Percentiles rank a stretch among this genome's conserved stretches.
Conservation (phyloP, 1,140 invertebrate species). For the Pomacea maculata region DNA sequence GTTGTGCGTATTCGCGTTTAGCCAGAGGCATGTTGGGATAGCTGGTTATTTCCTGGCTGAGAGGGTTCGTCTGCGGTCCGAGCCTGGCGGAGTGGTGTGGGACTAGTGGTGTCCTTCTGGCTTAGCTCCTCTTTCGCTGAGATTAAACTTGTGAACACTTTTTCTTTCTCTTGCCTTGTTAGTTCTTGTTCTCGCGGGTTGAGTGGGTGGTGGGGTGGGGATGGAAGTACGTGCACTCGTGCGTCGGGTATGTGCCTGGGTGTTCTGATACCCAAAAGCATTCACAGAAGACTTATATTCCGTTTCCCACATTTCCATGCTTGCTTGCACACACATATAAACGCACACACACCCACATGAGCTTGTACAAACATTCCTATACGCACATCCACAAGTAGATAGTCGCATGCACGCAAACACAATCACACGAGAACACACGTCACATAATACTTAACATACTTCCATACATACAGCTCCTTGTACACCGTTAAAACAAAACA, state of each 20-base stretch:
- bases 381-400: neutral
- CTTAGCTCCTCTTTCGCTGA: neutral
- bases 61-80: neutral
- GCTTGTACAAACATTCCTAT: neutral
- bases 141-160: neutral
- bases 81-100: neutral
- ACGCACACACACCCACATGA: neutral
- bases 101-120: neutral
- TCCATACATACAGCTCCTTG: neutral
- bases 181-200: neutral
- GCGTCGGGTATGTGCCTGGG: too few species aligned
- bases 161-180: neutral
- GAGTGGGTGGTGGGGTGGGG: neutral
- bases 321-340: neutral
- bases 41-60: neutral
- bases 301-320: neutral
- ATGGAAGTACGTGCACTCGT: too few species aligned
- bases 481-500: neutral
- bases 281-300: neutral
- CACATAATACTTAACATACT: neutral
- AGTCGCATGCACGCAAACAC: neutral
- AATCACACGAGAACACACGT: neutral
- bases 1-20: too few species aligned
- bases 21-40: too few species aligned
- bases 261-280: neutral